Base-by-base conservation (phyloP, 64 coral and sea anemone genomes). In the Astreopora myriophthalma region DNA sequence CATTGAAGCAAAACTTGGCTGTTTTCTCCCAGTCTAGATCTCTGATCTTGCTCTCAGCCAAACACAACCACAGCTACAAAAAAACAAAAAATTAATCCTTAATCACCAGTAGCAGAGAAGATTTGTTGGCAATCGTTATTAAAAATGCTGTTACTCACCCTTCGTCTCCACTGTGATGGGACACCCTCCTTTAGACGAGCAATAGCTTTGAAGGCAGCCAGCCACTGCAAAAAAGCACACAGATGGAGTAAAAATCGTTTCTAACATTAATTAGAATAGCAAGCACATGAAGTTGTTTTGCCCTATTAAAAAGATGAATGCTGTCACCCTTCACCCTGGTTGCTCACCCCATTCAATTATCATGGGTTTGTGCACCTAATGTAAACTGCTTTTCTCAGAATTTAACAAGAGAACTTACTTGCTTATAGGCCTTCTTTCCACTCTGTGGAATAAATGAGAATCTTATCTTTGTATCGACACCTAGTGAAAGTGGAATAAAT, bases 371-470 rank as follows among this genome's bases (percentile, higher is more conserved):
- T n/a, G n/a, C n/a, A n/a, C n/a, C n/a, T n/a, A n/a, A n/a, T n/a
- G n/a, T n/a, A n/a, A n/a, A n/a, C n/a, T n/a, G n/a, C n/a, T n/a
- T n/a, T n/a, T n/a, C n/a, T n/a, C n/a, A n/a, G n/a, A n/a, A n/a
- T n/a, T n/a, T n/a, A 86, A 7, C 3, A 70, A 23, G n/a, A 48
- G 13, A 73, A 34, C 51, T 71, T 74, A 98, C 96, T 58, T 98
- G 96, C 89, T 90, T 87, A 79, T 92, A 98, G 25, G 93, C 89
- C 60, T 98, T 98, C 65, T 98, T 98, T 58, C 96, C 96, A 98
- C 55, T 95, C 55, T 98, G 96, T 86, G 96, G 96, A 30, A 98
- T 98, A 34, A 92, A 98, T 8, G 96, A 98, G 92, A 98, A 98
- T 40, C 93, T 92, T 22, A 98, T 98, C 75, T 94, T 94, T 24